Evolutionary conservation across 2,113 vertebrate species (phyloP), one percentile per base, ranked within the genome.

Genomic region (Thymallus thymallus): DNA sequence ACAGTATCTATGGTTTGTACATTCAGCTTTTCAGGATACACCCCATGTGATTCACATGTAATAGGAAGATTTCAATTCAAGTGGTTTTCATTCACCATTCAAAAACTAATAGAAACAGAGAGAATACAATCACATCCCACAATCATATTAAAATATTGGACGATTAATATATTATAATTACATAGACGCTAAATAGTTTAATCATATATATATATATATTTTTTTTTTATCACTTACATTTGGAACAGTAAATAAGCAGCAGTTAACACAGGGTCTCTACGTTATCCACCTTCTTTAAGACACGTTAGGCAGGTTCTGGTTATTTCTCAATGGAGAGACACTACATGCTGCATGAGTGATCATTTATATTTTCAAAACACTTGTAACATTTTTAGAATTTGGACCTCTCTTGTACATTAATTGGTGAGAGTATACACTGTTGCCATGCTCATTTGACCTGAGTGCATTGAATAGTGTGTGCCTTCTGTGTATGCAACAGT

Each of bases 1-100:
- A 82, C 20, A 81, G 81, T 82, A 85, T 82, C 72, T 70, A 69
- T 30, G 48, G 81, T 86, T 79, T 80, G 58, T 87, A 91, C 89
- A 91, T 90, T 91, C 91, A 87, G 35, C 24, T 75, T 64, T 76
- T 45, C 74, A 78, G 32, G 69, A 66, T 55, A 80, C 2, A 7
- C 76, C 67, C 26, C 5, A 35, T 68, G 77, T 72, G 72, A 76
- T 73, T 78, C 70, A 70, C 65, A 71, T 14, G 71, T 75, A 58
- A 69, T 67, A 45, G 75, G 71, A 85, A 69, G 6, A 30, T 68
- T 66, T 73, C 18, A 6, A 46, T 46, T 51, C 35, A 41, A 22
- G 20, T 68, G 16, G 6, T 68, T 68, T 67, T 45, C 12, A 5
- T 22, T 72, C 14, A 56, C 18, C 22, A 23, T 30, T 30, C 9